These are phyloP conservation scores for Oasisia sp. DNA, from an alignment of 2,888 invertebrate species.

Conservation along the genomic window DNA sequence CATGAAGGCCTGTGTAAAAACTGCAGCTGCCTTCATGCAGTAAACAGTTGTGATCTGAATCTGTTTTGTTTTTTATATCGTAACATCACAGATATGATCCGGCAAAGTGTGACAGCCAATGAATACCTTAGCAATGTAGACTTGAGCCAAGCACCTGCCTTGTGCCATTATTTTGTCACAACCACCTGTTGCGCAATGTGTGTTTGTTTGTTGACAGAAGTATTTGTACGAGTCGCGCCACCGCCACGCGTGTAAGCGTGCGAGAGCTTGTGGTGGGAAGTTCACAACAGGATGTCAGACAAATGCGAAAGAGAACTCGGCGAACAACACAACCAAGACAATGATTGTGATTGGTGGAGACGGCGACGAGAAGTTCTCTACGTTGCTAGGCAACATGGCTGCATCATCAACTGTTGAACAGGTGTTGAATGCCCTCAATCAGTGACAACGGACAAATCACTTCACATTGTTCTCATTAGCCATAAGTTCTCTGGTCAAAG, in stretches of 20 bases:
- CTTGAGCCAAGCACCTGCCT: too few species aligned
- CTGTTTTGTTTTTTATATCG: too few species aligned
- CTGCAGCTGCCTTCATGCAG: too few species aligned
- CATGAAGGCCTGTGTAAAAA: too few species aligned
- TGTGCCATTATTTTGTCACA: too few species aligned
- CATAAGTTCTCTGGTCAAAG: neutral
- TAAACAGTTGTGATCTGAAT: too few species aligned
- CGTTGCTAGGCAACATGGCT: slow-evolving; percentile 13
- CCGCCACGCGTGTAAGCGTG: slow-evolving; percentile 25
- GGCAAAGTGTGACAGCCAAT: too few species aligned
- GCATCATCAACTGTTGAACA: neutral
- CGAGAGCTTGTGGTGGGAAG: slow-evolving; percentile 29
- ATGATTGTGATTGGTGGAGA: neutral
- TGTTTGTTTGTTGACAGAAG: slow-evolving; percentile 19
- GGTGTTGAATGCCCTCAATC: neutral
- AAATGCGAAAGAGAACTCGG: neutral
- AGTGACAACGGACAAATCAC: neutral
- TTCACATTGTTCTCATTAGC: neutral
- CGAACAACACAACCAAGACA: neutral
- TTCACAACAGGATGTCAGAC: slow-evolving; percentile 19
- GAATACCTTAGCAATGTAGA: too few species aligned
- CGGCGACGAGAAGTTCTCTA: neutral
- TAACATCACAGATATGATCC: too few species aligned
- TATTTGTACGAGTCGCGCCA: slow-evolving; percentile 27
- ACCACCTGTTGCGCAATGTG: too few species aligned